Percentiles rank a stretch among this genome's conserved stretches.
Conservation (phyloP, 2,113 vertebrate species). For the Cryptotis parvus region DNA sequence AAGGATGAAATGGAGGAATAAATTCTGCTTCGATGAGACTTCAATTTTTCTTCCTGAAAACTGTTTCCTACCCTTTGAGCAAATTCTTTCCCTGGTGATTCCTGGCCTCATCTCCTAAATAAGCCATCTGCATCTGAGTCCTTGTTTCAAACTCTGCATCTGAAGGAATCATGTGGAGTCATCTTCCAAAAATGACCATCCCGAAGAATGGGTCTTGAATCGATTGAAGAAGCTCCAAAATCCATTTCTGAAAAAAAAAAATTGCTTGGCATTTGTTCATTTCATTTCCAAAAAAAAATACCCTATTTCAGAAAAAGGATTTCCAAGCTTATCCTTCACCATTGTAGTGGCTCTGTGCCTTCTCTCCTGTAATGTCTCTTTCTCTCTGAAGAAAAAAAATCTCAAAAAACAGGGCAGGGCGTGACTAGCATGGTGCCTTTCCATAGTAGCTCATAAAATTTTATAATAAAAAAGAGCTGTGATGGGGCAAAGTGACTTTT, state of each 20-base stretch:
- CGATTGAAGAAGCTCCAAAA: not conserved
- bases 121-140: not conserved
- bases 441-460: not conserved
- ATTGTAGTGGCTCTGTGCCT: not conserved
- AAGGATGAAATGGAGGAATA: not conserved
- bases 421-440: not conserved
- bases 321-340: not conserved
- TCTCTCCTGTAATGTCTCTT: not conserved
- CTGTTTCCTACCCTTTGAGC: constrained; percentile 6
- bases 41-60: constrained; percentile 33
- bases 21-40: not conserved
- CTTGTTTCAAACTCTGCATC: not conserved
- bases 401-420: not conserved
- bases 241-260: not conserved
- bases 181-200: not conserved
- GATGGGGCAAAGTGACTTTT: not conserved
- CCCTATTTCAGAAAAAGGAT: constrained; percentile 39
- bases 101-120: not conserved
- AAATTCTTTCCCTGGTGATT: not conserved
- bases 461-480: not conserved
- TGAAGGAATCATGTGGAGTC: not conserved
- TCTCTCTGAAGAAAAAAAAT: not conserved
- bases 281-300: not conserved
- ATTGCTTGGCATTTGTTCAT: not conserved
- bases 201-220: not conserved